phyloP scores from a whole-genome alignment of 2,888 invertebrate genomes.

The Tipula confusa region DNA sequence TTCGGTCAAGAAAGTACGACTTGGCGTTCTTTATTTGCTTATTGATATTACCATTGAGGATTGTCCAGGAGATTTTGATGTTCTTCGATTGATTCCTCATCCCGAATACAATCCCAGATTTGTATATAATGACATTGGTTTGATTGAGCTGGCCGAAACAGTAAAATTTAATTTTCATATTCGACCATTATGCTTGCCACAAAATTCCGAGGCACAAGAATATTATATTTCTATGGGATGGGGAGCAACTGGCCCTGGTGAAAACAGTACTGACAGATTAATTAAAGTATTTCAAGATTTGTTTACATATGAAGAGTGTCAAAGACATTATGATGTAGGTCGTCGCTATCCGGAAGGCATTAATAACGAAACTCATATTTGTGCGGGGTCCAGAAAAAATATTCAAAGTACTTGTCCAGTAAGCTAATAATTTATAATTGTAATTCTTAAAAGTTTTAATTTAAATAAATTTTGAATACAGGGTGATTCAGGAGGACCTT shows the following conservation, averaged over 20 bases:
- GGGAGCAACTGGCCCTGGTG: neutral
- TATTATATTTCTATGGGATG: neutral
- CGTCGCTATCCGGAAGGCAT: neutral
- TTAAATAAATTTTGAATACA: too few species aligned
- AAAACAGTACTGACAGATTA: neutral
- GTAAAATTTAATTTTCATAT: constrained; percentile 4
- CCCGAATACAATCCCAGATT: neutral
- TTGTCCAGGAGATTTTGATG: neutral
- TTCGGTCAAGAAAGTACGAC: neutral
- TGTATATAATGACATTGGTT: neutral
- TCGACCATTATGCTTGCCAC: constrained; percentile 4
- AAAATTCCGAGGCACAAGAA: neutral
- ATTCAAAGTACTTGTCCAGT: neutral
- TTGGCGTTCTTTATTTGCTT: neutral
- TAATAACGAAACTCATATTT: neutral
- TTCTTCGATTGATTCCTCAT: neutral
- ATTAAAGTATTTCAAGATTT: neutral
- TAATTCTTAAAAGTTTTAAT: too few species aligned
- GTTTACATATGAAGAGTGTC: neutral
- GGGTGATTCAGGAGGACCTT: too few species aligned
- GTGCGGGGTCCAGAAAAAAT: neutral
- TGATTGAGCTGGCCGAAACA: neutral
- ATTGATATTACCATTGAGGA: neutral
- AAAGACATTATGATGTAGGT: neutral
- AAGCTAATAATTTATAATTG: neutral